Evolutionary conservation across 2,888 invertebrate species (phyloP).

Genomic region (Zonitis immaculata): DNA sequence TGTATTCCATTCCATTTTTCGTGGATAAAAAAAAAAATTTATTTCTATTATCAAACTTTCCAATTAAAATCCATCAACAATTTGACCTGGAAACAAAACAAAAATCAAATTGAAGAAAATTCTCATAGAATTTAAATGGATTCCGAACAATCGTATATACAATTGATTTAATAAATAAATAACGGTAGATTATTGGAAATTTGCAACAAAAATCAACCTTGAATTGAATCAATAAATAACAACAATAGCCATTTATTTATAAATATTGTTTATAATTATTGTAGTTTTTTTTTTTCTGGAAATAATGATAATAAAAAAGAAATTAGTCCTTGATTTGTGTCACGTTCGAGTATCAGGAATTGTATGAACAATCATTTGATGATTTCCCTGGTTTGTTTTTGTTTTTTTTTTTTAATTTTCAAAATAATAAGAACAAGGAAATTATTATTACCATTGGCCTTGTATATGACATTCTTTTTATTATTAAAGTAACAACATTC

Average conservation of each 20-base stretch:
- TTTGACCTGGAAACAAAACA: slow-evolving; percentile 18
- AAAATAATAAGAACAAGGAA: too few relatives aligned
- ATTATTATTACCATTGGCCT: too few relatives aligned
- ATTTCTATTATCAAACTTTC: slow-evolving; percentile 4
- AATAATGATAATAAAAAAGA: neutral
- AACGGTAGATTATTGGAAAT: neutral
- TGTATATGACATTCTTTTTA: too few relatives aligned
- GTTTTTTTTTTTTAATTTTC: too few relatives aligned
- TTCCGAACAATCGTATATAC: too few relatives aligned
- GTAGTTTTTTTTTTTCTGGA: neutral
- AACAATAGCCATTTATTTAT: neutral
- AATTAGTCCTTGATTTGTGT: too few relatives aligned
- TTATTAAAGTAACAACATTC: too few relatives aligned
- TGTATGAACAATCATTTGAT: too few relatives aligned
- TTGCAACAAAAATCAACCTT: neutral
- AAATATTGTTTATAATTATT: neutral
- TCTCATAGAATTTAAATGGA: too few relatives aligned
- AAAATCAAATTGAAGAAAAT: neutral
- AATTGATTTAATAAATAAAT: neutral
- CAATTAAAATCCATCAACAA: neutral
- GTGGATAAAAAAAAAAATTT: too few relatives aligned
- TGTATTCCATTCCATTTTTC: slow-evolving; percentile 60
- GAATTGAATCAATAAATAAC: neutral
- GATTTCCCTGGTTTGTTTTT: too few relatives aligned
- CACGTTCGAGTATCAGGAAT: too few relatives aligned